Percentiles rank a stretch among this genome's conserved stretches.
These are phyloP conservation scores for Temnothorax curvispinosus DNA, from an alignment of 1,140 invertebrate genomes.

Conservation along the genomic window DNA sequence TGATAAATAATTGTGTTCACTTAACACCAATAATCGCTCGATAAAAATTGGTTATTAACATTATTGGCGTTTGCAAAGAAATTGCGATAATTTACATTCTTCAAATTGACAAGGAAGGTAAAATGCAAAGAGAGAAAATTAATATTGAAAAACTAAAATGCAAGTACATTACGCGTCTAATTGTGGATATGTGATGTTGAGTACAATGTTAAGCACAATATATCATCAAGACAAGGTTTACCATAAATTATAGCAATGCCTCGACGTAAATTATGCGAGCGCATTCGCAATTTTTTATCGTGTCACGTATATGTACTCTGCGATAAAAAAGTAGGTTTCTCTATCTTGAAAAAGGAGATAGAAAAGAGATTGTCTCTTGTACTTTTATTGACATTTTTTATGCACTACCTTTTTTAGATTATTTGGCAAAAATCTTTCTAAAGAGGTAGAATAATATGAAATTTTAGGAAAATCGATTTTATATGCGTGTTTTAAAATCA, in stretches of 20 bases:
- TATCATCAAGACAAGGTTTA: constrained; percentile 8
- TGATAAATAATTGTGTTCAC: background rate
- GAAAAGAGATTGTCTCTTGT: background rate
- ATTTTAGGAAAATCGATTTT: background rate
- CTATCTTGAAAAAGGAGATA: background rate
- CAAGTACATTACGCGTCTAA: background rate
- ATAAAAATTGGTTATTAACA: background rate
- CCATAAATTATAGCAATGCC: constrained; percentile 38
- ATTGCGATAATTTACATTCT: background rate
- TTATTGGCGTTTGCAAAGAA: background rate
- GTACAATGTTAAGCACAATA: background rate
- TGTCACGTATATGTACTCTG: background rate
- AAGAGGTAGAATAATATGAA: background rate
- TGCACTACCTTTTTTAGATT: background rate
- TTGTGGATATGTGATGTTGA: background rate
- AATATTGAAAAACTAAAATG: background rate
- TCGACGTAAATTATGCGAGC: background rate
- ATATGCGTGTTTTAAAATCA: background rate
- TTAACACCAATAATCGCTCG: background rate
- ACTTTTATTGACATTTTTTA: background rate
- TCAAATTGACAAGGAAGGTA: background rate
- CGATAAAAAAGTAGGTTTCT: constrained; percentile 35
- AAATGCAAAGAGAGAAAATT: background rate
- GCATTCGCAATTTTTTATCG: background rate
- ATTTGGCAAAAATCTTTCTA: background rate